Base-by-base conservation (phyloP, 1,140 invertebrate genomes). In the Heliconius himera region DNA sequence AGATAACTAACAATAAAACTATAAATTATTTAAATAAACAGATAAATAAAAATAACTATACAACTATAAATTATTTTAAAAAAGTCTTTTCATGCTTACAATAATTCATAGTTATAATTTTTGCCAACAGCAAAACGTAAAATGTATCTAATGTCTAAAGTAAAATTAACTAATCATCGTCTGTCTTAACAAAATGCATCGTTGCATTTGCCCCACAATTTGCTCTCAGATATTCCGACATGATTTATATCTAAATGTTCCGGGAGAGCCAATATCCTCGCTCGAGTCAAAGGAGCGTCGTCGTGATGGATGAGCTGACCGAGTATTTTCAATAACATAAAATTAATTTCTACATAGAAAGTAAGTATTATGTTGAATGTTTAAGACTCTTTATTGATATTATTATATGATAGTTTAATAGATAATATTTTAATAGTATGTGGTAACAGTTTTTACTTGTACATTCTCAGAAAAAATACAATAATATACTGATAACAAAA, bases 341-440 rank as follows among this genome's bases (percentile, higher is more conserved):
- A 77, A 83, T 81, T 81, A 82, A 85, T 87, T 89, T 88, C 88
- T 87, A 81, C 79, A 76, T 87, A 89, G 87, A 88, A 87, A 88
- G 82, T 78, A 51, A 56, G 70, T 82, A 78, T 82, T 82, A 80
- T 87, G 82, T 79, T 80, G 78, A 73, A 70, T 74, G 75, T 41
- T 82, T 79, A 76, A 81, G 76, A 80, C 8, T 26, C 20, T 16
- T 66, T 66, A 66, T 66, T 29, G n/a, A 66, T 26, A 26, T 13
- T 26, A 26, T 13, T 26, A 16, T 66, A n/a, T 56, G n/a, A 22
- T 66, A 66, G 20, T 60, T 60, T 60, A n/a, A 22, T 60, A 60
- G 9, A 6, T 26, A 13, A 66, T 66, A 8, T 11, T 5, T 29
- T 13, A 66, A 1, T 29, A 66, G 20, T 56, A 9, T 56, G 1